These are phyloP conservation scores for Fragum sueziense DNA, from an alignment of 2,888 invertebrate species.

Conservation along the genomic window DNA sequence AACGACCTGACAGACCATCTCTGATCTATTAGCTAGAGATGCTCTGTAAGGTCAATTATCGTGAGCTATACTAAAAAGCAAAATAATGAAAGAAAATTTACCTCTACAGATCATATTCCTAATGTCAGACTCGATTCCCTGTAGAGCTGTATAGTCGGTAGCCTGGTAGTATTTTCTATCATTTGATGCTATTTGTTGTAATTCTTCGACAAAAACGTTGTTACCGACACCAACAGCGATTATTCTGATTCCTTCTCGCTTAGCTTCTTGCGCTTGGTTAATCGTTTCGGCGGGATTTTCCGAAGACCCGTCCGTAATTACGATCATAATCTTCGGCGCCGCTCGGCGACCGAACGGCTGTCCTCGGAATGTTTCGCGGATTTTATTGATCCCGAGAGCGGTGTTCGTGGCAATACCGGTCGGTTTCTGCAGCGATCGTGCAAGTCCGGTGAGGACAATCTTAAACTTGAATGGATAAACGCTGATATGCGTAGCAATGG, in stretches of 20 bases:
- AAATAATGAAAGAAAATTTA: too few species aligned
- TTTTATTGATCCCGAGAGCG: conserved; percentile 59
- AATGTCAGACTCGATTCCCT: conserved; percentile 65
- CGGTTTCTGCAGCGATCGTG: conserved; percentile 59
- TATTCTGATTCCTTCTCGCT: conserved; percentile 67
- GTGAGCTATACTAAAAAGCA: too few species aligned
- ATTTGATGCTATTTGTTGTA: conserved; percentile 68
- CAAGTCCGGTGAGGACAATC: conserved; percentile 57
- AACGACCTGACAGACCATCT: too few species aligned
- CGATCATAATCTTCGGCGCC: conserved; percentile 69
- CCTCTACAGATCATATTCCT: conserved; percentile 72
- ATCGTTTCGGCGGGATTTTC: conserved; percentile 68
- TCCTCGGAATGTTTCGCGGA: conserved; percentile 55
- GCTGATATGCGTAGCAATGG: conserved; percentile 66
- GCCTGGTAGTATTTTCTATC: conserved; percentile 66
- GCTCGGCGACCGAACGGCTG: conserved; percentile 57
- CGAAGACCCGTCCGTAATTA: conserved; percentile 74
- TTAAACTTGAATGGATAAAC: conserved; percentile 67
- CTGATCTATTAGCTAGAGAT: too few species aligned
- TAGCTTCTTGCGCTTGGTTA: conserved; percentile 66
- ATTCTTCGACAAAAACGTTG: conserved; percentile 69
- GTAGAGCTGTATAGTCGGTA: conserved; percentile 66
- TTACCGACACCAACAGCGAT: conserved; percentile 72
- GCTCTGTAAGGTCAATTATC: too few species aligned
- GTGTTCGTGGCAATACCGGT: conserved; percentile 66